Conservation (phyloP, 2,888 invertebrate genomes). For the Sminthurides aquaticus region DNA sequence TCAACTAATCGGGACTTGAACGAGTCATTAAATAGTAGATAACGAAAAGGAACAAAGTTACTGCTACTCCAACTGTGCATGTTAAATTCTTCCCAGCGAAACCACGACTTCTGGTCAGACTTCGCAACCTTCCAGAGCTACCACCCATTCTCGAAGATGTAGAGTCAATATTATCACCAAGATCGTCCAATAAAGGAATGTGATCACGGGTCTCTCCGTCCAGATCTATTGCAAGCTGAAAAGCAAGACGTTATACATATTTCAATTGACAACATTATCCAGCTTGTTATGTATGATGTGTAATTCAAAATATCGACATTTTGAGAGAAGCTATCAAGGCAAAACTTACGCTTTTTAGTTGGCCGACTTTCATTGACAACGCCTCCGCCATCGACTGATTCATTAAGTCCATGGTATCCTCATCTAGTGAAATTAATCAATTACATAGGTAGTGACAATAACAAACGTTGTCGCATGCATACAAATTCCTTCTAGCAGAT, state of each 20-base stretch:
- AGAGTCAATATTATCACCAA: conserved; percentile 37
- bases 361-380: conserved; percentile 40
- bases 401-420: conserved; percentile 36
- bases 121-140: conserved; percentile 35
- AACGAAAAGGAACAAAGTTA: conserved; percentile 35
- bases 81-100: conserved; percentile 34
- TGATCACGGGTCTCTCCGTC: conserved; percentile 40
- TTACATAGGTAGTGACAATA: too few relatives aligned
- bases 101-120: conserved; percentile 35
- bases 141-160: conserved; percentile 35
- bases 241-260: too few relatives aligned
- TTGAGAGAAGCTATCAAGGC: background rate
- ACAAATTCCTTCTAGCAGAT: too few relatives aligned
- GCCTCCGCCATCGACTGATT: conserved; percentile 40
- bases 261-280: conserved; percentile 1
- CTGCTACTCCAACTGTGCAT: conserved; percentile 34
- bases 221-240: conserved; percentile 39
- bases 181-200: conserved; percentile 36
- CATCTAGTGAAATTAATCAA: too few relatives aligned
- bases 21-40: conserved; percentile 36
- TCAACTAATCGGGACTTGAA: background rate
- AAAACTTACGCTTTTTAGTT: conserved; percentile 39
- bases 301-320: background rate
- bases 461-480: too few relatives aligned
- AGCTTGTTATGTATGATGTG: background rate